Conservation (phyloP, 2,888 invertebrate species). For the Myathropa florea region DNA sequence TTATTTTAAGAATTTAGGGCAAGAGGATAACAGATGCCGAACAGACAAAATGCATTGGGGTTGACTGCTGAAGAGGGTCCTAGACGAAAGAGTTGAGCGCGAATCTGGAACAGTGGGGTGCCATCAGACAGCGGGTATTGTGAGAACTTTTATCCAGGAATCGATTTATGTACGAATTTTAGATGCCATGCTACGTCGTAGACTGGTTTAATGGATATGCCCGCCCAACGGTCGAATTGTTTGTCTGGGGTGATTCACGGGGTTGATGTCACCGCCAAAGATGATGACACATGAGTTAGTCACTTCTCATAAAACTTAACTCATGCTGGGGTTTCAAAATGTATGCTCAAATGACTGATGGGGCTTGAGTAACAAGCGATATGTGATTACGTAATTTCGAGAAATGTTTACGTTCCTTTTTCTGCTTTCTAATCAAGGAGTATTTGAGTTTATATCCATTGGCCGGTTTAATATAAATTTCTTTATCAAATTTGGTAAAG, state of each 20-base stretch:
- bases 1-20: background rate
- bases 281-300: background rate
- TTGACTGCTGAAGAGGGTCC: background rate
- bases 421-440: no score
- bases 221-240: background rate
- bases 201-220: background rate
- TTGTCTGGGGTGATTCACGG: background rate
- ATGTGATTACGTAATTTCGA: no score
- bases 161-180: background rate
- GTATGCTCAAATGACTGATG: background rate
- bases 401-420: no score
- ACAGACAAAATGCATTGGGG: background rate
- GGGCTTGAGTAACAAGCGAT: background rate
- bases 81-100: background rate
- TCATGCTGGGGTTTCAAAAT: background rate
- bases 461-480: no score
- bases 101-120: background rate
- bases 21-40: background rate
- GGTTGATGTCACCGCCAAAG: background rate
- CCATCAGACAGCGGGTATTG: background rate
- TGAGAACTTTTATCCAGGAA: background rate
- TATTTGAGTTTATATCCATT: no score
- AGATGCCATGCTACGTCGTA: background rate
- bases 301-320: background rate
- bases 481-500: no score